These are phyloP conservation scores for Phasianus colchicus DNA, from an alignment of 2,113 vertebrate genomes.

Conservation along the genomic window DNA sequence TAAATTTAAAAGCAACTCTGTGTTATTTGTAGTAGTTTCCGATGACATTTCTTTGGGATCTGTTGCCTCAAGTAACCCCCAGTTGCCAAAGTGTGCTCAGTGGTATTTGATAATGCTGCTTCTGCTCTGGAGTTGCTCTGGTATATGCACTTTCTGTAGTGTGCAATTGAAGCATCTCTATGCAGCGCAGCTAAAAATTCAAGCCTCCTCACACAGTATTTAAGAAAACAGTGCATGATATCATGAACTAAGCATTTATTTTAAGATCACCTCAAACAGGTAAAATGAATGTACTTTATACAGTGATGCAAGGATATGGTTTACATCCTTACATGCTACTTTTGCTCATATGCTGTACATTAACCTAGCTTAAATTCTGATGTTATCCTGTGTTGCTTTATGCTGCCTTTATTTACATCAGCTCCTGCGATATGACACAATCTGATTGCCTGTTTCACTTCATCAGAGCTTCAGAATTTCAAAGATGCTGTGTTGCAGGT, in stretches of 20 bases:
- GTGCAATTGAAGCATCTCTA: constrained; percentile 6
- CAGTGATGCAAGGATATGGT: not conserved
- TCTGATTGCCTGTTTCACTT: not conserved
- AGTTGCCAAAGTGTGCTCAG: constrained; percentile 35
- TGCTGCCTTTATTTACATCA: not conserved
- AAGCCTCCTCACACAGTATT: not conserved
- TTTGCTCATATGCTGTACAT: not conserved
- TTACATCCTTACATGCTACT: not conserved
- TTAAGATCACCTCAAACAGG: not conserved
- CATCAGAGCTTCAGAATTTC: not conserved
- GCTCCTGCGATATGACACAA: not conserved
- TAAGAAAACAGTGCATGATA: constrained; percentile 2
- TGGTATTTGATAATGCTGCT: constrained; percentile 73
- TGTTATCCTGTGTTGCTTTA: not conserved
- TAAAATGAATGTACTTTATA: not conserved
- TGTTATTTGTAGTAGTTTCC: constrained; percentile 36
- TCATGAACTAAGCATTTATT: not conserved
- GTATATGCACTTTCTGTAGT: not conserved
- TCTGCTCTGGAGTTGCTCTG: not conserved
- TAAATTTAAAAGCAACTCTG: constrained; percentile 55
- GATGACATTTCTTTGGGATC: constrained; percentile 75
- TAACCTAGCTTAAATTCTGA: not conserved
- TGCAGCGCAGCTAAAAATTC: constrained; percentile 9
- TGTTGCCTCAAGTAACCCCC: constrained; percentile 44
- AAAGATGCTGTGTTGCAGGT: not conserved